Percentiles rank a stretch among this genome's conserved stretches.
Conservation (phyloP, 2,113 vertebrate genomes). For the Cynocephalus volans region DNA sequence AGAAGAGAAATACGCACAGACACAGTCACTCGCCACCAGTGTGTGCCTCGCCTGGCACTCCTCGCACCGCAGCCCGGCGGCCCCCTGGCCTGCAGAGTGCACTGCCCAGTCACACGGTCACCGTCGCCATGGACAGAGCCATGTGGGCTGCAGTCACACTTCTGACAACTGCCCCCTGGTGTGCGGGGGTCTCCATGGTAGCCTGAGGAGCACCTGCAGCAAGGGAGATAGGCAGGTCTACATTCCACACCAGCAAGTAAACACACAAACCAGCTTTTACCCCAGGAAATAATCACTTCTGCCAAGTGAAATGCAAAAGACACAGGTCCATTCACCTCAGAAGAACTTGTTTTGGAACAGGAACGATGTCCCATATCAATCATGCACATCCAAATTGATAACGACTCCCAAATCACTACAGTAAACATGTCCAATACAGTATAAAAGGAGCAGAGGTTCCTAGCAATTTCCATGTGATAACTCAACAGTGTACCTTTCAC, state of each 20-base stretch:
- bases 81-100: conserved; percentile 92
- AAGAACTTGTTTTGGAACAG: neutral
- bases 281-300: neutral
- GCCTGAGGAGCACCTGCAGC: conserved; percentile 93
- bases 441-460: fast-evolving
- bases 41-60: conserved; percentile 92
- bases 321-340: neutral
- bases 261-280: fast-evolving
- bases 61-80: conserved; percentile 92
- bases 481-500: neutral
- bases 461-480: fast-evolving
- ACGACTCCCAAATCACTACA: neutral
- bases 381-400: neutral
- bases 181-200: conserved; percentile 92
- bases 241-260: fast-evolving
- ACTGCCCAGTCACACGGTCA: conserved; percentile 91
- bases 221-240: neutral
- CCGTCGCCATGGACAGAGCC: conserved; percentile 90
- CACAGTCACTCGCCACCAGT: conserved; percentile 90
- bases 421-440: neutral
- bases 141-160: no score
- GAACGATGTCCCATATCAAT: neutral
- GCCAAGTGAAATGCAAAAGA: neutral
- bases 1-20: conserved; percentile 91
- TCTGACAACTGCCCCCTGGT: conserved; percentile 88